Evolutionary conservation across 2,797 vertebrate genomes (phyloP), one percentile per base, ranked within the genome.

Genomic region (Argentina silus): DNA sequence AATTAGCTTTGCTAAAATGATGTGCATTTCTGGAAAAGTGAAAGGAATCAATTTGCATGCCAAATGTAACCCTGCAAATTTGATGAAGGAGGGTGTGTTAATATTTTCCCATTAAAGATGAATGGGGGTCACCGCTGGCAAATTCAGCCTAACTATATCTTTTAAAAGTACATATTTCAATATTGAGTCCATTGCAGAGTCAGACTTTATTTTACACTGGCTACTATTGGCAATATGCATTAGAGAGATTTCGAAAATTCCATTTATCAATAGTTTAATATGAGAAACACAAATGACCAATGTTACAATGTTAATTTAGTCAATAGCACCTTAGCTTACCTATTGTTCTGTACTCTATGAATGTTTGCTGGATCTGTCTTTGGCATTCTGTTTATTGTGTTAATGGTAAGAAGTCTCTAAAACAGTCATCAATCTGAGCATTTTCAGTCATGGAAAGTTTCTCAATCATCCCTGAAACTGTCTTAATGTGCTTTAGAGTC

Each of bases 31-130:
- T 75, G 80, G 83, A 81, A 87, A 81, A 85, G 87, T 87, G 84
- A 87, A 84, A 88, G 75, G 85, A 88, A 89, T 89, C 81, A 84
- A 87, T 87, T 86, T 89, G 82, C 88, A 88, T 88, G 86, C 85
- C 82, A 87, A 86, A 88, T 85, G 86, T 88, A 83, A 86, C 85
- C 81, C 86, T 85, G 85, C 77, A 86, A 86, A 87, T 85, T 86
- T 82, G 81, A 88, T 85, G 81, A 89, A 85, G 80, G 85, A 76
- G 1, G 75, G 71, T 80, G 72, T 76, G 78, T 79, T 85, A 86
- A 88, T 88, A 89, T 85, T 84, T 83, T 81, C 76, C 76, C 70
- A 72, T 78, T 84, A 80, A 87, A 87, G 82, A 83, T 84, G 62
- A 86, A 82, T 81, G 77, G 76, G 69, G 70, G 77, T 74, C 78